Evolutionary conservation across 2,888 invertebrate genomes (phyloP).

Genomic region (Acanthosepion esculentum): DNA sequence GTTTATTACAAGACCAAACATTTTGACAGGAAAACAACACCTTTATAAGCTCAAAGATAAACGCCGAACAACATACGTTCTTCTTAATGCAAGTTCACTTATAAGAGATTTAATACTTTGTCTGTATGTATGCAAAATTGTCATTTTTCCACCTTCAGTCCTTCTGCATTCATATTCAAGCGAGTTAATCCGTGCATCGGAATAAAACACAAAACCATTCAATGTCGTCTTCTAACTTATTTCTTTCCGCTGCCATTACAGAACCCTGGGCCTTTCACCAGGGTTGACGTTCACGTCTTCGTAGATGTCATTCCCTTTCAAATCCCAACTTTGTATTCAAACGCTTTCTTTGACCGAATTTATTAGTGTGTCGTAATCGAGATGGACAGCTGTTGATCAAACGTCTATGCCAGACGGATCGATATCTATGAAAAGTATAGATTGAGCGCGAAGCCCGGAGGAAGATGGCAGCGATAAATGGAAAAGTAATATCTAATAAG

Average conservation of each 20-base stretch:
- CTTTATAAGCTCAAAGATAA: too few species aligned
- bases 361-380: background rate
- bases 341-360: background rate
- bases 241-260: background rate
- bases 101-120: too few species aligned
- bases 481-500: background rate
- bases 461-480: background rate
- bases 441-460: background rate
- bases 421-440: background rate
- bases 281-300: background rate
- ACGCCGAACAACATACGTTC: too few species aligned
- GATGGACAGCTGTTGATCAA: background rate
- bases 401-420: slow-evolving; percentile 2
- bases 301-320: background rate
- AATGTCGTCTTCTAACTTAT: too few species aligned
- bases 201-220: too few species aligned
- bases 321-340: background rate
- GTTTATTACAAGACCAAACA: too few species aligned
- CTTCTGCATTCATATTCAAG: too few species aligned
- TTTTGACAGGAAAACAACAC: too few species aligned
- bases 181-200: too few species aligned
- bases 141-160: too few species aligned
- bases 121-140: too few species aligned
- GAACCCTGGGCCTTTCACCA: background rate
- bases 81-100: too few species aligned